These are phyloP conservation scores for Apodemus sylvaticus DNA, from an alignment of 2,113 vertebrate species.

Conservation along the genomic window DNA sequence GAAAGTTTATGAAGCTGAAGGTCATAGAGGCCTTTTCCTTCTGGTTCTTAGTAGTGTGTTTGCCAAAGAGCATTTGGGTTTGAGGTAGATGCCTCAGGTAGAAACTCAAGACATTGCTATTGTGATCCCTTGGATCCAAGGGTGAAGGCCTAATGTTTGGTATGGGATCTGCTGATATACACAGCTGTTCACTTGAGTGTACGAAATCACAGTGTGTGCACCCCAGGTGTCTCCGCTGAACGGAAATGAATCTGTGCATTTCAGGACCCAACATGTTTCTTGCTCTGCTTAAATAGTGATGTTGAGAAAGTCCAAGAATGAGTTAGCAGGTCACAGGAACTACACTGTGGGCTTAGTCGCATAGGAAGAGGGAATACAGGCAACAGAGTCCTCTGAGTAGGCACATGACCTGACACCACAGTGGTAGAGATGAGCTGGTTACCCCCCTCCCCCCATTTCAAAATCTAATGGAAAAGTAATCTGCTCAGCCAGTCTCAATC, in stretches of 20 bases:
- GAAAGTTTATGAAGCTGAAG: neutral
- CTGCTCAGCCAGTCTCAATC: neutral
- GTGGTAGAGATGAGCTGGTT: neutral
- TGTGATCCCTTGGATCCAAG: neutral
- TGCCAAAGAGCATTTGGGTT: neutral
- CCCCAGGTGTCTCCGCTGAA: neutral
- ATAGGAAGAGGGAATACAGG: neutral
- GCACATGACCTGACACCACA: neutral
- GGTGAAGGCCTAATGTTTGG: neutral
- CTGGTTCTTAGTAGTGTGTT: neutral
- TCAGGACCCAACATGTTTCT: slow-evolving; percentile 23
- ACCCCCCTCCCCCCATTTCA: neutral
- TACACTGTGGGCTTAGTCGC: neutral
- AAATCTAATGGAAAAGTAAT: slow-evolving; percentile 21
- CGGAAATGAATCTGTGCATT: slow-evolving; percentile 15
- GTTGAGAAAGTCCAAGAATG: slow-evolving; percentile 9
- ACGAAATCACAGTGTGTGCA: neutral
- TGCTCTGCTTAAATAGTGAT: slow-evolving; percentile 20
- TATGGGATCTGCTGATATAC: neutral
- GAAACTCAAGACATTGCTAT: neutral
- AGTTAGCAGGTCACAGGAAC: neutral
- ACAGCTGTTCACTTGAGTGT: neutral
- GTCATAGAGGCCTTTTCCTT: neutral
- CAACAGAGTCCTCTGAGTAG: neutral
- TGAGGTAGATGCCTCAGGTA: neutral